Evolutionary conservation across 2,113 vertebrate species (phyloP).

Genomic region (Heliornis fulica): DNA sequence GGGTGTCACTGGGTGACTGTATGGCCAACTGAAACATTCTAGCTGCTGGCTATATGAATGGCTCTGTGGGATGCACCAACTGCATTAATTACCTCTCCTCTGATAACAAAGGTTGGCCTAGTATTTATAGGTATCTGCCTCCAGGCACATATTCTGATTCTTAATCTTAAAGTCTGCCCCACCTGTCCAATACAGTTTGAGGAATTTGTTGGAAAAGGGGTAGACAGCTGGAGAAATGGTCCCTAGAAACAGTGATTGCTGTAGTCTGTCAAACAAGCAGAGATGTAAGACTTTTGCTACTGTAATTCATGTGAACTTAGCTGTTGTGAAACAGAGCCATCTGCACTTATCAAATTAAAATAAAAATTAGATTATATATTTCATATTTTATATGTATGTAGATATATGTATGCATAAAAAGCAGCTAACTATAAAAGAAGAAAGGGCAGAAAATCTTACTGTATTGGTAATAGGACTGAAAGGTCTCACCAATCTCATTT

Average conservation of each 20-base stretch:
- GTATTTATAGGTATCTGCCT: background rate
- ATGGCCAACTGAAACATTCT: background rate
- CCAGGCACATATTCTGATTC: background rate
- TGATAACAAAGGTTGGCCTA: background rate
- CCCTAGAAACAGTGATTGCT: background rate
- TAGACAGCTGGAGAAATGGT: background rate
- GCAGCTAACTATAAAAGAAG: background rate
- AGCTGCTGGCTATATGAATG: background rate
- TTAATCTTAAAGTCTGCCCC: background rate
- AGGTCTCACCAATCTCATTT: background rate
- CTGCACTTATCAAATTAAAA: background rate
- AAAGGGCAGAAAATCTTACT: background rate
- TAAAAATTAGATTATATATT: background rate
- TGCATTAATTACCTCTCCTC: background rate
- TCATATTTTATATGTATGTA: background rate
- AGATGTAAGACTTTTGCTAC: background rate
- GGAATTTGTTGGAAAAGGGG: background rate
- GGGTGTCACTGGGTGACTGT: background rate
- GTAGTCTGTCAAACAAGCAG: background rate
- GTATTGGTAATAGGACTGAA: background rate
- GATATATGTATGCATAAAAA: background rate
- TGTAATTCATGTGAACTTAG: background rate
- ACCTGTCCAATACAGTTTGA: background rate
- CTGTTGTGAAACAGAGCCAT: slow-evolving; percentile 27
- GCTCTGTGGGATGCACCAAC: background rate